Evolutionary conservation across 2,113 vertebrate genomes (phyloP), one percentile per base, ranked within the genome.

Genomic region (Lagopus muta): DNA sequence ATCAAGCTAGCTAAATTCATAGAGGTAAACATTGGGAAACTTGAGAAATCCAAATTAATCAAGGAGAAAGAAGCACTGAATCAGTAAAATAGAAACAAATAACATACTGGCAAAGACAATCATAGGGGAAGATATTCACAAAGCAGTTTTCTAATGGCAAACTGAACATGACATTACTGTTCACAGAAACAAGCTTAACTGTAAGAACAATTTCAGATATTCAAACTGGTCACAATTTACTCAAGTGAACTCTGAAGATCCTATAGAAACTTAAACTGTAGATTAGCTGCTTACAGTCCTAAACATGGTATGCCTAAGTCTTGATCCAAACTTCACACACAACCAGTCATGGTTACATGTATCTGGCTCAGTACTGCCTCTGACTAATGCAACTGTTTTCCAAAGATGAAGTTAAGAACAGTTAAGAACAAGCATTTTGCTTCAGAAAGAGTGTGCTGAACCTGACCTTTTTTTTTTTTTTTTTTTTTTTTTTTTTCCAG

Each of bases 1-100:
- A 89, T 45, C n/a, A 86, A 4, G 2, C 12, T 67, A 86, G 76
- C 86, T 20, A 48, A 78, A 89, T 72, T 79, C 30, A 69, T 28
- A n/a, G 34, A 55, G 38, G 16, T 28, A 60, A 24, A 73, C 72
- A 43, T 55, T 57, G 64, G 43, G 43, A 95, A 71, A 57, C 66
- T 82, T 89, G 22, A 81, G 74, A 92, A 74, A 90, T 89, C 43
- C 47, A 82, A 67, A 78, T 78, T 74, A 84, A 65, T 47, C 18
- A 67, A 82, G 32, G 10, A 86, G 13, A 11, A 8, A 86, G 4
- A 42, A 88, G 47, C 52, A 85, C 27, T 43, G 9, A 93, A 77
- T 32, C 58, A 79, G 72, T 70, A 71, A 81, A 94, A 17, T 24
- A 72, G 48, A 40, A 54, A 92, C 88, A 90, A 93, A 72, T 28